phyloP scores from a whole-genome alignment of 1,140 invertebrate genomes.

The Palaemon carinicauda region DNA sequence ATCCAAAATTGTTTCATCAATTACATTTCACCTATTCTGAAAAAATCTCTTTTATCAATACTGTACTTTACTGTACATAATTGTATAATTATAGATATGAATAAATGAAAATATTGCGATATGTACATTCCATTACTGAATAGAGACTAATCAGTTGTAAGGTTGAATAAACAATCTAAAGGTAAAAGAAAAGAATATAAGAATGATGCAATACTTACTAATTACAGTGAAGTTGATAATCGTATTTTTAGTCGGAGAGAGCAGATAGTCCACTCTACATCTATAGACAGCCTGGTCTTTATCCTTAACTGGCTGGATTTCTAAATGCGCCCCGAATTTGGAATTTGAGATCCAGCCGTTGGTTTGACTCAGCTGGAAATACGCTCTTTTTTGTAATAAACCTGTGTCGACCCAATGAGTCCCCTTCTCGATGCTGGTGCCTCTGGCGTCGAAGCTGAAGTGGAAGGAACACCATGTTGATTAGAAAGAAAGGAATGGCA shows the following conservation, averaged over 20 bases:
- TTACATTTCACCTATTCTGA: too few relatives aligned
- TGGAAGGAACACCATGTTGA: background rate
- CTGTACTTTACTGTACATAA: too few relatives aligned
- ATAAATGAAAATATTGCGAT: too few relatives aligned
- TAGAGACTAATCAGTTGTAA: background rate
- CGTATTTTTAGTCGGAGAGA: conserved; percentile 64
- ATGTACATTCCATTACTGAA: background rate
- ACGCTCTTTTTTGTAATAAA: conserved; percentile 7
- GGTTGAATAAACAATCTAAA: too few relatives aligned
- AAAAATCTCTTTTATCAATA: too few relatives aligned
- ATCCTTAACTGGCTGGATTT: conserved; percentile 32
- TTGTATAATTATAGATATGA: too few relatives aligned
- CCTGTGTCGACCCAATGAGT: conserved; percentile 17
- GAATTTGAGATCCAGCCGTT: background rate
- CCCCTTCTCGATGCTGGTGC: background rate
- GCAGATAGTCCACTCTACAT: conserved; percentile 65
- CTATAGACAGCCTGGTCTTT: conserved; percentile 61
- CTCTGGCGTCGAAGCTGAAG: conserved; percentile 29
- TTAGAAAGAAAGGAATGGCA: too few relatives aligned
- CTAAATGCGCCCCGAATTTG: conserved; percentile 22
- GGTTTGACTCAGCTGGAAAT: conserved; percentile 27
- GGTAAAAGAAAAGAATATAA: too few relatives aligned
- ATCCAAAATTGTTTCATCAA: too few relatives aligned
- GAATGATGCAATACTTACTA: conserved; percentile 61
- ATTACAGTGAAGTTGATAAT: conserved; percentile 64